These are phyloP conservation scores for Hydractinia echinata DNA, from an alignment of 30 jellyfish, hydroid and myxozoan species.

Conservation along the genomic window DNA sequence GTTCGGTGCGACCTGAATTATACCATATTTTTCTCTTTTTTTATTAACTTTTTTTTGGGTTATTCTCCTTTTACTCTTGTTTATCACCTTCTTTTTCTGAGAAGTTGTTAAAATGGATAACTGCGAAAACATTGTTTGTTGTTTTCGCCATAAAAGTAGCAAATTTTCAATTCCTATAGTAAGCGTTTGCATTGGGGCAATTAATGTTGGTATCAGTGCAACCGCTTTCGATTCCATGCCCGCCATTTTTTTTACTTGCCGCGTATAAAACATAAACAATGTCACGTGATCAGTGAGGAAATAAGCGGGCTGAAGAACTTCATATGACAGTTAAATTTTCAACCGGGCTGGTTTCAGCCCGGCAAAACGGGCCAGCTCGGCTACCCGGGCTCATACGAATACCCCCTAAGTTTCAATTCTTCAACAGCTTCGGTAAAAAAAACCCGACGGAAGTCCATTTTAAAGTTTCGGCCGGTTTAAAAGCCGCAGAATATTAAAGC, in stretches of 20 bases:
- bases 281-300: constrained; percentile 15
- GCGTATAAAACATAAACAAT: neutral
- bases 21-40: constrained; percentile 45
- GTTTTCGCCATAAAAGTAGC: constrained; percentile 10
- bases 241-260: constrained; percentile 39
- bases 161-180: constrained; percentile 19
- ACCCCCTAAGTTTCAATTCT: too few relatives aligned
- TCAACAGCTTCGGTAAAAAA: too few relatives aligned
- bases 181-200: constrained; percentile 22
- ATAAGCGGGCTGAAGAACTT: constrained; percentile 59
- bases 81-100: constrained; percentile 10
- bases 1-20: constrained; percentile 33
- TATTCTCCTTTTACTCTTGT: constrained; percentile 26
- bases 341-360: constrained; percentile 26
- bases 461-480: too few relatives aligned
- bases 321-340: constrained; percentile 28
- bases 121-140: constrained; percentile 5
- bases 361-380: constrained; percentile 47
- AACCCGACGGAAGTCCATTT: too few relatives aligned
- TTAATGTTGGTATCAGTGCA: constrained; percentile 19
- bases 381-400: constrained; percentile 44
- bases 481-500: too few relatives aligned
- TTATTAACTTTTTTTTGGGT: constrained; percentile 32
- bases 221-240: constrained; percentile 27
- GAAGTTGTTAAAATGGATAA: neutral